A percentile compares a stretch with the other conserved stretches of the same genome.
phyloP scores from a whole-genome alignment of 2,888 invertebrate species.

The Tenodera sinensis region DNA sequence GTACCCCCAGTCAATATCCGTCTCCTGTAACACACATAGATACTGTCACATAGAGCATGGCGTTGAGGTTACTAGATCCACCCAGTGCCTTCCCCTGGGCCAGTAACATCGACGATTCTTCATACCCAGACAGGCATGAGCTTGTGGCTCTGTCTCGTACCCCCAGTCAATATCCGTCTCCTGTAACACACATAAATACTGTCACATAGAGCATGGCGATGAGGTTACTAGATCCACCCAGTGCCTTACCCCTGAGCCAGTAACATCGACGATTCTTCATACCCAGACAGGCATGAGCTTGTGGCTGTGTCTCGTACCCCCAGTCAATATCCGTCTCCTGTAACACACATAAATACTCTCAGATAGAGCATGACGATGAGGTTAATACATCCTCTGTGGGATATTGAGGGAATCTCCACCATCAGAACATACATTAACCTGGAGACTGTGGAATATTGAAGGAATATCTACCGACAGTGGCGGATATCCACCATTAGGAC shows the following conservation, averaged over 20 bases:
- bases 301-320: conserved; percentile 36
- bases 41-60: conserved; percentile 92
- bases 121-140: conserved; percentile 69
- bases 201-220: conserved; percentile 93
- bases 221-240: conserved; percentile 82
- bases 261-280: conserved; percentile 85
- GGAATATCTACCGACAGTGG: no score
- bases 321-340: conserved; percentile 40
- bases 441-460: no score
- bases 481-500: no score
- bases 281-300: conserved; percentile 59
- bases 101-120: conserved; percentile 82
- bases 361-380: conserved; percentile 91
- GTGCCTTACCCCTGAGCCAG: conserved; percentile 86
- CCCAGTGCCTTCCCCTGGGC: conserved; percentile 89
- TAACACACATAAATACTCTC: not conserved
- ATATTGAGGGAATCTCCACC: no score
- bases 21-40: conserved; percentile 35
- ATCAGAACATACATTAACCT: no score
- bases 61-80: conserved; percentile 82
- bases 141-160: conserved; percentile 36
- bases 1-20: conserved; percentile 39
- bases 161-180: conserved; percentile 39
- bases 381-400: conserved; percentile 82
- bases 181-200: conserved; percentile 32